Conservation (phyloP, 2,888 invertebrate genomes). For the Criorhina ranunculi region DNA sequence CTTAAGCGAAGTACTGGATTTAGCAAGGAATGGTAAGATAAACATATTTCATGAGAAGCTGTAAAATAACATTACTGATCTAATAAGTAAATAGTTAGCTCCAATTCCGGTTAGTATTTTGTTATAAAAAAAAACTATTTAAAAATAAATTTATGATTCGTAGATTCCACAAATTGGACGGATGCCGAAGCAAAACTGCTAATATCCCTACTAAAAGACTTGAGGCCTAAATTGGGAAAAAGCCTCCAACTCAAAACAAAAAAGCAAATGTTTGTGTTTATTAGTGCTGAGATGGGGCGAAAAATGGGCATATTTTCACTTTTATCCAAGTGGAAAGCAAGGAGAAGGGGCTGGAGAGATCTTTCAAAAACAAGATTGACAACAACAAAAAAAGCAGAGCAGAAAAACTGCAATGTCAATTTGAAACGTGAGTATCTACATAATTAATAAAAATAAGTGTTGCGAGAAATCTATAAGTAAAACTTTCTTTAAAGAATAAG, state of each 20-base stretch:
- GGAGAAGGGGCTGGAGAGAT: background rate
- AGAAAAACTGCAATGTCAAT: background rate
- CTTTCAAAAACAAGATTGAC: background rate
- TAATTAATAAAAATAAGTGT: too few relatives aligned
- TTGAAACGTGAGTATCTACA: too few relatives aligned
- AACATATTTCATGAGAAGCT: too few relatives aligned
- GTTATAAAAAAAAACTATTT: too few relatives aligned
- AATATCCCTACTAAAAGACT: background rate
- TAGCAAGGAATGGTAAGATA: too few relatives aligned
- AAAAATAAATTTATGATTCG: background rate
- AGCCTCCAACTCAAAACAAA: background rate
- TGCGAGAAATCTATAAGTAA: too few relatives aligned
- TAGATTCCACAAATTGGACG: background rate
- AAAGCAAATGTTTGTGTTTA: background rate
- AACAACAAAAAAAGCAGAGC: background rate
- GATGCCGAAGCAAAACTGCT: background rate
- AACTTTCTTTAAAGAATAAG: too few relatives aligned
- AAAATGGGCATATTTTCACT: background rate
- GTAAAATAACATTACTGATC: too few relatives aligned
- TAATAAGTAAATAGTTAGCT: too few relatives aligned
- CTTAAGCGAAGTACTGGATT: too few relatives aligned
- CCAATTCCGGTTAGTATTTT: too few relatives aligned
- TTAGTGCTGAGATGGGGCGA: background rate
- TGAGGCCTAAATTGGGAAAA: background rate
- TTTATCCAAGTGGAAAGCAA: background rate